Base-by-base conservation (phyloP, 2,888 invertebrate species). In the Drosophila neotestacea region DNA sequence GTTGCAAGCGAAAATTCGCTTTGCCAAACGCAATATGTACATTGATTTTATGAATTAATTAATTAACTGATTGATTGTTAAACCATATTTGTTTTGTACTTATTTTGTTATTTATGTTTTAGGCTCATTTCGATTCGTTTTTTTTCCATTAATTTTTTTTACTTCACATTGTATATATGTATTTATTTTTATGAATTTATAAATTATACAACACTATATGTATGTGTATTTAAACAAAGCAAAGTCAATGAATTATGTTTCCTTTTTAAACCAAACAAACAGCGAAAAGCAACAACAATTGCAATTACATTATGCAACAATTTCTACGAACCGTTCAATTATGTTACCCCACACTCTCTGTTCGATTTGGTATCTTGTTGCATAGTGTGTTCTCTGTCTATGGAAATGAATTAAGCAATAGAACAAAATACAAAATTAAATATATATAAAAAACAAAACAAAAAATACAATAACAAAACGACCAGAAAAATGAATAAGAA, bases 21-120 rank as follows among this genome's bases (percentile, higher is more conserved):
- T 62, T 62, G 68, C 64, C 62, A 75, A 79, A 69, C 50, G 68
- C 70, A 75, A 71, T 79, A 79, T 71, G 76, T 63, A 79, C 30
- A 79, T 67, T 67, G 50, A 51, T 70, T 65, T 70, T 38, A 70
- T 63, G 42, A 13, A 69, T 60, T 60, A 55, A 60, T 41, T 59
- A 46, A 66, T 73, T 62, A 55, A 62, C 70, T 71, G 16, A 58
- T 73, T 52, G 66, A 81, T 81, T 83, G 83, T 83, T 83, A 63
- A 81, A 66, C 63, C 70, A 28, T 72, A 73, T 81, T 86, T 84
- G 79, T 85, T 85, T 81, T 76, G 67, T 62, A 71, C 63, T 70
- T 70, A 73, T 81, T 86, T 86, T 84, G 82, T 83, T 83, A 84
- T 76, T 83, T 83, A 81, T 76, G 85, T 81, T 87, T 76, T 81